Percentiles rank a stretch among this genome's conserved stretches.
Conservation (phyloP, 2,797 vertebrate species). For the Takifugu ocellatus region DNA sequence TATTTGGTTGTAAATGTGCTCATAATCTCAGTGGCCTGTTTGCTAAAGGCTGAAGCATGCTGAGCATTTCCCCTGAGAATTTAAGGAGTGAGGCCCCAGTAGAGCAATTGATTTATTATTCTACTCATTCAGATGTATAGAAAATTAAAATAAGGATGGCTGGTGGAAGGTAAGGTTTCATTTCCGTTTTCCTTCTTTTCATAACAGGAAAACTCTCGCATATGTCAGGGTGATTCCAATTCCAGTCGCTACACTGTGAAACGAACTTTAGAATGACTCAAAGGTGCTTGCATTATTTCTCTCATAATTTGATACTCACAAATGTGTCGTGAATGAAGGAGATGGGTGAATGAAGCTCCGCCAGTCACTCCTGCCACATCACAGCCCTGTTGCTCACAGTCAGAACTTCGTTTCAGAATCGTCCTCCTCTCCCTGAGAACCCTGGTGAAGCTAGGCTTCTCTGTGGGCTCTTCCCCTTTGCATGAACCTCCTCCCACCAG, state of each 20-base stretch:
- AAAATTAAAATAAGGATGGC: conserved; percentile 20
- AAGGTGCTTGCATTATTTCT: not conserved
- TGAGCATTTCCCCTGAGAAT: conserved; percentile 42
- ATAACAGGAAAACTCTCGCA: no score
- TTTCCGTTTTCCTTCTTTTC: no score
- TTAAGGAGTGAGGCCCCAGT: conserved; percentile 26
- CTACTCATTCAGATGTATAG: conserved; percentile 19
- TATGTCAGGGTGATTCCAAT: no score
- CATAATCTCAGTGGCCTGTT: conserved; percentile 34
- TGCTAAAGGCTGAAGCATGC: conserved; percentile 18
- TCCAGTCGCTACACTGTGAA: no score
- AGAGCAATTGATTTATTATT: conserved; percentile 33
- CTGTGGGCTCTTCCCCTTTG: conserved; percentile 33
- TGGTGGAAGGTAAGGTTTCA: conserved; percentile 13
- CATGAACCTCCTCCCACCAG: conserved; percentile 6
- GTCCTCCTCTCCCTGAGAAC: conserved; percentile 30
- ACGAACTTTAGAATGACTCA: no score
- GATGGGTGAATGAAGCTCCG: conserved; percentile 11
- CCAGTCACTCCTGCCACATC: conserved; percentile 41
- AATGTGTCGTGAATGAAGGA: conserved; percentile 34
- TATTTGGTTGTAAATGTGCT: conserved; percentile 28
- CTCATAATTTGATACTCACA: not conserved
- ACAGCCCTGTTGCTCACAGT: conserved; percentile 43
- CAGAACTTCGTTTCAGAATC: conserved; percentile 19
- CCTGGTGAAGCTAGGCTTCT: conserved; percentile 24